Conservation (phyloP, 2,888 invertebrate species). For the Petrolisthes cinctipes region DNA sequence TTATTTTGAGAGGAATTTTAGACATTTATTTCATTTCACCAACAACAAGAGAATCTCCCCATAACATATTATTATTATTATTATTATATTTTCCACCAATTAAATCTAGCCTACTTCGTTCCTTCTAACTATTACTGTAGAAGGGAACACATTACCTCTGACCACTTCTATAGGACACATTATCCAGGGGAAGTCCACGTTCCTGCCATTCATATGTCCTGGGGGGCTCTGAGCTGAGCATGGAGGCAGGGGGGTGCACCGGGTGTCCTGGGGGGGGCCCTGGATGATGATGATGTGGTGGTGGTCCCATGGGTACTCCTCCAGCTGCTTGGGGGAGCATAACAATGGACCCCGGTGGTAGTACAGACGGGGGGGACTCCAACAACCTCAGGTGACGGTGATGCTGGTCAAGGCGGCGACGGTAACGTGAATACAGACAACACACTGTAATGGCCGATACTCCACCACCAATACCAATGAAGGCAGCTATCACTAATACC, state of each 20-base stretch:
- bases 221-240: slow-evolving; percentile 52
- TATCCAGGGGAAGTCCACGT: slow-evolving; percentile 58
- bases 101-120: too few relatives aligned
- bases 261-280: neutral
- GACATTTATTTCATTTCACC: too few relatives aligned
- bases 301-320: slow-evolving; percentile 20
- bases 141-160: slow-evolving; percentile 55
- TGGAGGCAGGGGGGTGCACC: slow-evolving; percentile 33
- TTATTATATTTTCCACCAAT: too few relatives aligned
- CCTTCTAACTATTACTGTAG: too few relatives aligned
- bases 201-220: slow-evolving; percentile 63
- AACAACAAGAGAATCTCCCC: too few relatives aligned
- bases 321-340: slow-evolving; percentile 59
- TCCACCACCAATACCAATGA: slow-evolving; percentile 79
- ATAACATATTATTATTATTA: too few relatives aligned
- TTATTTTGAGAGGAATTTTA: too few relatives aligned
- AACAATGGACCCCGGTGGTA: slow-evolving; percentile 62
- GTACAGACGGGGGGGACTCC: slow-evolving; percentile 45
- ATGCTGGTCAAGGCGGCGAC: slow-evolving; percentile 49
- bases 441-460: slow-evolving; percentile 79
- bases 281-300: neutral
- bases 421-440: slow-evolving; percentile 74
- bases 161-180: slow-evolving; percentile 58
- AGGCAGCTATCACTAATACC: slow-evolving; percentile 78
- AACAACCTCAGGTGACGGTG: slow-evolving; percentile 60